Percentiles rank a stretch among this genome's conserved stretches.
Conservation (phyloP, 2,113 vertebrate species). For the Rynchops niger region DNA sequence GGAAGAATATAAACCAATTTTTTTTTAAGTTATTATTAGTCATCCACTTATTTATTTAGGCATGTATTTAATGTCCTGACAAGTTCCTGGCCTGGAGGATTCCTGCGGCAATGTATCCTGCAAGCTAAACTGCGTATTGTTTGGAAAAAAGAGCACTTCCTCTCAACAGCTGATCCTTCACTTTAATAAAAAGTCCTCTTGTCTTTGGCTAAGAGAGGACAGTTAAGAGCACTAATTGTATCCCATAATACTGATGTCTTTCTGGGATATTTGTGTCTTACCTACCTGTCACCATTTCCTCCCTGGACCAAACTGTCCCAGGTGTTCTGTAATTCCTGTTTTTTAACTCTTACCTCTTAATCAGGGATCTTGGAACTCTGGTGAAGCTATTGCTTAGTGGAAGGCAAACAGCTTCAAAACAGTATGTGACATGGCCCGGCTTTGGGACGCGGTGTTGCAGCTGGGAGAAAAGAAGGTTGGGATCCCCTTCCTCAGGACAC, state of each 20-base stretch:
- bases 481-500: neutral
- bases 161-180: neutral
- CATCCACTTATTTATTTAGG: neutral
- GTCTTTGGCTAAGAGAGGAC: neutral
- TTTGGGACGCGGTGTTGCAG: neutral
- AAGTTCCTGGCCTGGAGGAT: neutral
- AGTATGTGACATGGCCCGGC: accelerated
- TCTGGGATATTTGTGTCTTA: neutral
- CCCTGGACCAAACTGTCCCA: neutral
- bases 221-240: neutral
- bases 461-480: neutral
- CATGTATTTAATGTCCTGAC: neutral
- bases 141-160: neutral
- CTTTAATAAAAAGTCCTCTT: neutral
- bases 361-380: neutral
- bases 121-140: neutral
- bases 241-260: neutral
- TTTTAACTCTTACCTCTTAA: neutral
- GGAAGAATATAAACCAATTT: neutral
- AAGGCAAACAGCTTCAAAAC: neutral
- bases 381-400: too few species aligned
- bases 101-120: neutral
- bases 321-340: neutral
- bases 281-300: neutral
- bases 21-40: neutral